phyloP scores from a whole-genome alignment of 2,797 vertebrate genomes.

The Synanceia verrucosa region DNA sequence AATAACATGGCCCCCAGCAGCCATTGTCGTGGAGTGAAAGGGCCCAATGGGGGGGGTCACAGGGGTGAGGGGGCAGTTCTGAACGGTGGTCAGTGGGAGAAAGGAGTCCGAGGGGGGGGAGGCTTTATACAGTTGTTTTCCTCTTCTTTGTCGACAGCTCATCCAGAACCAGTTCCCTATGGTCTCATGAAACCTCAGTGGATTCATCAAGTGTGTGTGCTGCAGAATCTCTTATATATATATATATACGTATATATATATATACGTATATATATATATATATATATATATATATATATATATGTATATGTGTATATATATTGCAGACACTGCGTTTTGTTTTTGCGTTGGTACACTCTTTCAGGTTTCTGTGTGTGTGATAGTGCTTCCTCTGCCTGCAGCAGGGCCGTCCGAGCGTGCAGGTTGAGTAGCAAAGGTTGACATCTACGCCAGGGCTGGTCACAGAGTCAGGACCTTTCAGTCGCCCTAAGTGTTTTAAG shows the following conservation, averaged over 20 bases:
- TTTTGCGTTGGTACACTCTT: not conserved
- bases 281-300: too few species aligned
- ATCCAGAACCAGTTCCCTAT: constrained; percentile 75
- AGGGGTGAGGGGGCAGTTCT: constrained; percentile 70
- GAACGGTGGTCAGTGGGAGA: constrained; percentile 79
- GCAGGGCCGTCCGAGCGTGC: constrained; percentile 8
- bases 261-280: too few species aligned
- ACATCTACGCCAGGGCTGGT: constrained; percentile 66
- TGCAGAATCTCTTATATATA: too few species aligned
- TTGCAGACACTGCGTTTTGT: not conserved
- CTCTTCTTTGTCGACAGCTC: constrained; percentile 80
- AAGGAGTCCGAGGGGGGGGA: constrained; percentile 58
- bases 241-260: too few species aligned
- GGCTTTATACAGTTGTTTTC: constrained; percentile 76
- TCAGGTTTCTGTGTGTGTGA: not conserved
- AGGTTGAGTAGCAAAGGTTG: constrained; percentile 70
- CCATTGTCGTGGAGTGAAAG: constrained; percentile 83
- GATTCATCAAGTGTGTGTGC: constrained; percentile 16
- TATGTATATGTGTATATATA: too few species aligned
- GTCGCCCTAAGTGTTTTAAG: constrained; percentile 74
- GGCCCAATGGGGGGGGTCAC: constrained; percentile 65
- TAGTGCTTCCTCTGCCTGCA: not conserved
- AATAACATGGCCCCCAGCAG: constrained; percentile 82
- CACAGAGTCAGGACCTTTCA: constrained; percentile 77
- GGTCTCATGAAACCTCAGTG: constrained; percentile 36